Evolutionary conservation across 2,888 invertebrate genomes (phyloP).

Genomic region (Cataglyphis livida): DNA sequence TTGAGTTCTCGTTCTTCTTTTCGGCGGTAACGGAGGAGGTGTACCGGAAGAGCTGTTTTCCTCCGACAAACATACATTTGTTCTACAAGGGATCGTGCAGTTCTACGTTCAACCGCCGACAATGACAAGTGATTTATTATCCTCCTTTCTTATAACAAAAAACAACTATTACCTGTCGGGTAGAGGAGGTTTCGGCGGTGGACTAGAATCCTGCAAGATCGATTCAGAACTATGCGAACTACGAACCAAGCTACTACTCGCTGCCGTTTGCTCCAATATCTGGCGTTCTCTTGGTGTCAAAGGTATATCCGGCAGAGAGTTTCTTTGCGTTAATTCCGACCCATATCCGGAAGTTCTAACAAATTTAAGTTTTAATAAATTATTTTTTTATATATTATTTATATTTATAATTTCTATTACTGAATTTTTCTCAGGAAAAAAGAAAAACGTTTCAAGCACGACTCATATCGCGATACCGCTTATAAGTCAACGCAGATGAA

Average conservation of each 20-base stretch:
- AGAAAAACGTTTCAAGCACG: neutral
- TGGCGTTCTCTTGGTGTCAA: slow-evolving; percentile 92
- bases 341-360: slow-evolving; percentile 83
- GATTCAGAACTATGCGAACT: slow-evolving; percentile 94
- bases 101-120: slow-evolving; percentile 23
- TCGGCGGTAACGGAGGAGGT: slow-evolving; percentile 93
- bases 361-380: neutral
- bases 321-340: slow-evolving; percentile 87
- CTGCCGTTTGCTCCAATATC: slow-evolving; percentile 88
- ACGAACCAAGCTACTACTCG: slow-evolving; percentile 88
- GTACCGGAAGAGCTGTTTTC: slow-evolving; percentile 88
- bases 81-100: slow-evolving; percentile 66
- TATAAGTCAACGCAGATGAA: neutral
- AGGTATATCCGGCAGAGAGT: slow-evolving; percentile 93
- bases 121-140: slow-evolving; percentile 15
- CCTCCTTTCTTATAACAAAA: neutral
- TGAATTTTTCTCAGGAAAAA: neutral
- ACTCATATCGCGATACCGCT: neutral
- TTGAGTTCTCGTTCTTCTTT: slow-evolving; percentile 88
- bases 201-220: slow-evolving; percentile 90
- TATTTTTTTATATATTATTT: neutral
- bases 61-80: slow-evolving; percentile 81
- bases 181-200: slow-evolving; percentile 95
- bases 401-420: neutral
- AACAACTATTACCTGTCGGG: slow-evolving; percentile 89